Percentiles rank a stretch among this genome's conserved stretches.
Evolutionary conservation across 1,140 invertebrate species (phyloP).

Genomic region (Philaenus spumarius): DNA sequence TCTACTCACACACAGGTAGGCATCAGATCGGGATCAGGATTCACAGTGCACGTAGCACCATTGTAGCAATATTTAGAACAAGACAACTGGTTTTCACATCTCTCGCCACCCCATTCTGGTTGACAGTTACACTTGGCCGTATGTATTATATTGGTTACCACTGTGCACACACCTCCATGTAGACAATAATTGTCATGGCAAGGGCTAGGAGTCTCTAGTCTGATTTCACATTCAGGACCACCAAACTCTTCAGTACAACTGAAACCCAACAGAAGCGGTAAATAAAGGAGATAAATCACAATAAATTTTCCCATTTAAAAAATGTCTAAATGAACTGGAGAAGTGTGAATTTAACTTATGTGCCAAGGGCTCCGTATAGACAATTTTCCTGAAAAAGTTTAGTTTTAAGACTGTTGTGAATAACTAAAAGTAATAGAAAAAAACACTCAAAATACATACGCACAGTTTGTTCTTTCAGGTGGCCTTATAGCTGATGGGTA

Average conservation of each 20-base stretch:
- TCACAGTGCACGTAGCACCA: conserved; percentile 36
- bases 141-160: not conserved
- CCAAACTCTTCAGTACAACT: conserved; percentile 46
- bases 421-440: too few relatives aligned
- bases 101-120: conserved; percentile 45
- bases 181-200: conserved; percentile 13
- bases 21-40: conserved; percentile 31
- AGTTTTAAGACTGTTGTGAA: too few relatives aligned
- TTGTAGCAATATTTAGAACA: conserved; percentile 53
- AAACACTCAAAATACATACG: too few relatives aligned
- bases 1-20: conserved; percentile 42
- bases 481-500: too few relatives aligned
- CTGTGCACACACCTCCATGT: conserved; percentile 29
- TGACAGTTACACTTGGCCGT: conserved; percentile 33
- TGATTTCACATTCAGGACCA: conserved; percentile 43
- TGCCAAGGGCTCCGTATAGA: too few relatives aligned
- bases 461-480: too few relatives aligned
- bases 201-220: not conserved
- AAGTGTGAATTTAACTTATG: too few relatives aligned
- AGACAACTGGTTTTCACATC: conserved; percentile 44
- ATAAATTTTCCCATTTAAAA: too few relatives aligned
- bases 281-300: too few relatives aligned
- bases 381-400: too few relatives aligned
- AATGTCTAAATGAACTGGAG: too few relatives aligned
- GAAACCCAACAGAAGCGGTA: too few relatives aligned